Conservation (phyloP, 1,140 invertebrate species). For the Trachelipus rathkii region DNA sequence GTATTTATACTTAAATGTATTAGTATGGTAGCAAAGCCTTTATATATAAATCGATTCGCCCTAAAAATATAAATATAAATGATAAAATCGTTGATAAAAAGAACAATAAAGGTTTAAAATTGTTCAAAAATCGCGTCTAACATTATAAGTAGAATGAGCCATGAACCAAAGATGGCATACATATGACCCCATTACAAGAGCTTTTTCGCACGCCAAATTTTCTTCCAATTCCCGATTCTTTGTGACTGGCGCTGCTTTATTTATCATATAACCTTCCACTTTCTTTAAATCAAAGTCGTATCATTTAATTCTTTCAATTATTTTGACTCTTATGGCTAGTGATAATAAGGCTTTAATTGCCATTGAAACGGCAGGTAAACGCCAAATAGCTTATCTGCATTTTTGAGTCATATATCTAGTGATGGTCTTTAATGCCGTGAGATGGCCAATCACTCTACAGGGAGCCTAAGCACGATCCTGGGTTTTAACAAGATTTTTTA, state of each 20-base stretch:
- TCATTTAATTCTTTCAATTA: not conserved
- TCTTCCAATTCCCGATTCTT: conserved; percentile 1
- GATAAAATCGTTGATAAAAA: not conserved
- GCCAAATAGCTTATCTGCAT: not conserved
- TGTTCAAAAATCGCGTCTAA: not conserved
- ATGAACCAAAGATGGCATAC: not conserved
- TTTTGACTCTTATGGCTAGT: not conserved
- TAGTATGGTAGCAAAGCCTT: not conserved
- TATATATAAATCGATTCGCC: not conserved
- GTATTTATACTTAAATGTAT: not conserved
- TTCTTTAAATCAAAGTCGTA: not conserved
- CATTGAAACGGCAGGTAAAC: not conserved
- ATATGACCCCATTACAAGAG: not conserved
- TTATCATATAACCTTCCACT: not conserved
- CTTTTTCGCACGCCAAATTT: not conserved
- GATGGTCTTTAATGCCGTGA: conserved; percentile 1
- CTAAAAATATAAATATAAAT: not conserved
- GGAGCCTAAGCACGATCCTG: not conserved
- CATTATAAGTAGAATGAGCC: not conserved
- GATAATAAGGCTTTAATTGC: not conserved
- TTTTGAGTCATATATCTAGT: not conserved
- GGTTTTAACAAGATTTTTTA: conserved; percentile 6
- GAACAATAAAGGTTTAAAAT: not conserved
- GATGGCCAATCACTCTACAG: conserved; percentile 2
- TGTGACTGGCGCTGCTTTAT: conserved; percentile 1